Evolutionary conservation across 2,888 invertebrate genomes (phyloP).

Genomic region (Protodeltote pygarga): DNA sequence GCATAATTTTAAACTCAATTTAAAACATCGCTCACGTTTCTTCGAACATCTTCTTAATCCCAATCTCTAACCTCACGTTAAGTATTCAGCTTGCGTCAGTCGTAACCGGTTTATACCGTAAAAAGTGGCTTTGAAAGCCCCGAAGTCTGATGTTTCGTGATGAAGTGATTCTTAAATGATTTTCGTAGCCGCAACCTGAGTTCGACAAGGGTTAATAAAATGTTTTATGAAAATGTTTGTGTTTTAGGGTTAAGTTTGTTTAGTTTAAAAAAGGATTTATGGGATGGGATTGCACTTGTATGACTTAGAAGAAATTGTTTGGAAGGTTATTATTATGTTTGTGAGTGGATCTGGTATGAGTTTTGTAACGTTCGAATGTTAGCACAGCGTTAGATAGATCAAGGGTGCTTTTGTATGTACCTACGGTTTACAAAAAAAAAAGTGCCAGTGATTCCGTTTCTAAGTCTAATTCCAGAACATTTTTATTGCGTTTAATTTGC

Average conservation of each 20-base stretch:
- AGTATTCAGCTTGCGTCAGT: constrained; percentile 24
- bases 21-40: too few relatives aligned
- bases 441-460: too few relatives aligned
- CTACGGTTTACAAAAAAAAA: too few relatives aligned
- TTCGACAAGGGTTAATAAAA: constrained; percentile 21
- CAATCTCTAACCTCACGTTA: not conserved
- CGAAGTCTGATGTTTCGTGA: constrained; percentile 17
- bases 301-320: too few relatives aligned
- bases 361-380: too few relatives aligned
- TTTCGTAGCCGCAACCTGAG: constrained; percentile 11
- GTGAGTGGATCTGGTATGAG: too few relatives aligned
- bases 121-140: constrained; percentile 19
- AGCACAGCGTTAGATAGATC: too few relatives aligned
- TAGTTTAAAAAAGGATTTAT: not conserved
- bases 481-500: too few relatives aligned
- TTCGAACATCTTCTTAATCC: not conserved
- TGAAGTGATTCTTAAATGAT: constrained; percentile 40
- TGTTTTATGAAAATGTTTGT: constrained; percentile 13
- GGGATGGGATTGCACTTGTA: not conserved
- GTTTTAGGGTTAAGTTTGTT: not conserved
- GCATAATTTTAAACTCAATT: too few relatives aligned
- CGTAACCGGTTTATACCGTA: constrained; percentile 38
- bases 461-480: too few relatives aligned
- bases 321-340: too few relatives aligned
- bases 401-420: too few relatives aligned